Evolutionary conservation across 2,797 vertebrate species (phyloP), one percentile per base, ranked within the genome.

Genomic region (Melanotaenia pygmaea): DNA sequence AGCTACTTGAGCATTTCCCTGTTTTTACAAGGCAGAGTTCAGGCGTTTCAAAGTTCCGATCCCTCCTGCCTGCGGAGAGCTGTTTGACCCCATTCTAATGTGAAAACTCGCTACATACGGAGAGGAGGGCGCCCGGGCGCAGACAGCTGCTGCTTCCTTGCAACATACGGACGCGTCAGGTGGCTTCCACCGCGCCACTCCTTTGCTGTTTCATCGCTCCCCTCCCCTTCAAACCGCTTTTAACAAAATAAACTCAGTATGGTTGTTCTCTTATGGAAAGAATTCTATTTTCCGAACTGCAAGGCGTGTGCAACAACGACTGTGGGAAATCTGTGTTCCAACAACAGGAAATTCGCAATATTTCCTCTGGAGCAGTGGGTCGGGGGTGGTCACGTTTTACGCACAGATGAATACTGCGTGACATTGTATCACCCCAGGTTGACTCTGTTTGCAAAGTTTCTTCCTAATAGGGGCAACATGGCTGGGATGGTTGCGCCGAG

Each of bases 311-410:
- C 56, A 72, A 2, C 32, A 18, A 47, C 56, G 16, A 71, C 79
- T 75, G 75, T 86, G 90, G 84, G 84, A 87, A 85, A 75, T 5
- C 51, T 58, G 58, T 67, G 77, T 72, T 77, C 74, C 77, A 87
- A 88, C 83, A 93, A 91, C 90, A 93, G 90, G 91, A 92, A 87
- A 87, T 75, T 76, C 24, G 38, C 80, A 81, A 90, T 76, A 83
- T 91, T 91, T 92, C 89, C 88, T 87, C 78, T 60, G 62, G 40
- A 75, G 74, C 56, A n/a, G 14, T 51, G 70, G 37, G 38, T 53
- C 34, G 34, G 43, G 20, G 73, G 72, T 65, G 67, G 79, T 64
- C 62, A 20, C 2, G 20, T 51, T 22, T 66, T 20, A 35, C 53
- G 53, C 70, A 45, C 58, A 47, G 58, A n/a, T 9, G 37, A 9